Percentiles rank a stretch among this genome's conserved stretches.
phyloP scores from a whole-genome alignment of 2,113 vertebrate species.

The Coptodon bakossiorum region DNA sequence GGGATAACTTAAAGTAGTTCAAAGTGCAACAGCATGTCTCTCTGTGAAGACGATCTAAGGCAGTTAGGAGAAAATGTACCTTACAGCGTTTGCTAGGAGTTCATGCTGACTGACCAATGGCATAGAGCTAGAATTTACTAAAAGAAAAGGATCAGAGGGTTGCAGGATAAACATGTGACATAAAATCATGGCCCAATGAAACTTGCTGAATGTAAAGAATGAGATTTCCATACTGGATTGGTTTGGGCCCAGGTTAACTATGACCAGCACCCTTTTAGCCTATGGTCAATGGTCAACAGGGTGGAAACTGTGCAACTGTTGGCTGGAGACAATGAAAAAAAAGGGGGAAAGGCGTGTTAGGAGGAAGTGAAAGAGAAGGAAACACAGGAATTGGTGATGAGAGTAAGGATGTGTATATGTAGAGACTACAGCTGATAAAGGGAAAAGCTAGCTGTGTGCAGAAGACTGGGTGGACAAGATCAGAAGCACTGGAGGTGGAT shows the following conservation, averaged over 20 bases:
- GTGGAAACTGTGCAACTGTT: neutral
- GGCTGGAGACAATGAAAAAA: neutral
- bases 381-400: neutral
- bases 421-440: neutral
- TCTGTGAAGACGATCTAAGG: neutral
- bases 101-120: neutral
- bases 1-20: neutral
- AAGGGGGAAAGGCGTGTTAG: accelerated
- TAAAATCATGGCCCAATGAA: neutral
- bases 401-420: neutral
- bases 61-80: neutral
- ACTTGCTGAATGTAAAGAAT: neutral
- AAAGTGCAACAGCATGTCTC: neutral
- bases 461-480: neutral
- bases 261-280: neutral
- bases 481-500: neutral
- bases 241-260: neutral
- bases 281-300: neutral
- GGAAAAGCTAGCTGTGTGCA: neutral
- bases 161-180: neutral
- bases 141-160: neutral
- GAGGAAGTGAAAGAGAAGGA: neutral
- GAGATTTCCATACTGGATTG: neutral
- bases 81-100: neutral
- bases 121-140: neutral